These are phyloP conservation scores for Paratrypauchen microcephalus DNA, from an alignment of 2,797 vertebrate species.

Conservation along the genomic window DNA sequence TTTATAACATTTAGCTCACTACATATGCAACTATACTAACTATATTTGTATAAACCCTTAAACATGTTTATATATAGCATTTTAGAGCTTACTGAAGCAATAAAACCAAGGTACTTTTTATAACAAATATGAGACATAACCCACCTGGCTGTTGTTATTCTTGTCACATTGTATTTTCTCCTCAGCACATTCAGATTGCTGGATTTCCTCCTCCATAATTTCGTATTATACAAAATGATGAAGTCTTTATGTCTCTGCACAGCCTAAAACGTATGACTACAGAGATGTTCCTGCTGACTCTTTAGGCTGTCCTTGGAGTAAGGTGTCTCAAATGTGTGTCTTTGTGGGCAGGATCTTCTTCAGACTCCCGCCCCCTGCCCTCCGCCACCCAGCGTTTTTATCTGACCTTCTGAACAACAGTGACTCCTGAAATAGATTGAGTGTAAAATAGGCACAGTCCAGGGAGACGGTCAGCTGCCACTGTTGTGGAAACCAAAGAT, in stretches of 20 bases:
- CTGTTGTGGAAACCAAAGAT: slow-evolving; percentile 73
- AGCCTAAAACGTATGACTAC: slow-evolving; percentile 10
- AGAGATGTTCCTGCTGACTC: slow-evolving; percentile 19
- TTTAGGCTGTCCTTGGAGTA: slow-evolving; percentile 28
- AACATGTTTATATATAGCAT: too few relatives aligned
- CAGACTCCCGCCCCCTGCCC: slow-evolving; percentile 26
- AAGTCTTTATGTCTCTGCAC: neutral
- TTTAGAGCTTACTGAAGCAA: neutral
- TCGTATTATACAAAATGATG: neutral
- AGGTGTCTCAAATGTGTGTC: slow-evolving; percentile 24
- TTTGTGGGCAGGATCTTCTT: slow-evolving; percentile 50
- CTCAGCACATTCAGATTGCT: slow-evolving; percentile 28
- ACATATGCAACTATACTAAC: too few relatives aligned
- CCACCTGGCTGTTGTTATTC: slow-evolving; percentile 58
- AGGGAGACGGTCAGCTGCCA: slow-evolving; percentile 73
- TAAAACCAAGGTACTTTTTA: neutral
- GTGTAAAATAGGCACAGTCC: slow-evolving; percentile 63
- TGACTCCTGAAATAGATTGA: slow-evolving; percentile 75
- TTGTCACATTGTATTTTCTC: slow-evolving; percentile 42
- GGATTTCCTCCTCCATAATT: slow-evolving; percentile 60
- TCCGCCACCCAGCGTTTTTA: slow-evolving; percentile 62
- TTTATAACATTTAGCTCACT: too few relatives aligned
- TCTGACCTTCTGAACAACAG: slow-evolving; percentile 81
- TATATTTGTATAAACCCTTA: too few relatives aligned
- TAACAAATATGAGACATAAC: neutral